Base-by-base conservation (phyloP, 1,140 invertebrate species). In the Saccostrea cuccullata region DNA sequence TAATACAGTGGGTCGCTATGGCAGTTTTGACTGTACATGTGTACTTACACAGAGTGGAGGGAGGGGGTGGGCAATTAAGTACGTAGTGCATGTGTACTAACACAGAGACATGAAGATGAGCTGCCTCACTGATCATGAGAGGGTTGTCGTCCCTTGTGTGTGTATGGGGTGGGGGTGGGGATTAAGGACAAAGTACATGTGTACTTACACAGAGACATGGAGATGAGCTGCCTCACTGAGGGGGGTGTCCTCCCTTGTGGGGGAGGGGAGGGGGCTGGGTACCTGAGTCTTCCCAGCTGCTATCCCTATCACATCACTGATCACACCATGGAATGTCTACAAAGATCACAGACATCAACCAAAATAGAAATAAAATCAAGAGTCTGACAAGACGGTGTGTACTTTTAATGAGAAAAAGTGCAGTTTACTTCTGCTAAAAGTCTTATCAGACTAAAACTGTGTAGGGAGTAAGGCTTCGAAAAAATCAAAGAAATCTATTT, bases 271-370 rank as follows among this genome's bases (percentile, higher is more conserved):
- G 12, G 91, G 90, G 58, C 91, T 91, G 8, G 93, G 91, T 47
- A 88, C 87, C 64, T 93, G 92, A 0, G 93, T 93, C 88, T 91
- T 92, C 36, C 94, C 94, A 73, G 94, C 93, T 60, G 95, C 93
- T 73, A 95, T 93, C 83, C 93, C 92, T n/a, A 95, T 89, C 11
- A 95, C 94, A 91, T 95, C 94, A 85, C 88, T 88, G 94, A 97
- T 97, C 55, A 98, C 97, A 93, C 97, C 97, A 91, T 97, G 96
- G 90, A 94, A 94, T 91, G 93, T 91, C 94, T 94, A 89, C 20
- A 91, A 90, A 60, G 86, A 40, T 8, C 20, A 20, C 15, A 67
- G 60, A 20, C 8, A 23, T 20, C 60, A 47, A 47, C 47, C 47
- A 47, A 47, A 47, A 47, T 47, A 9, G 5, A 47, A 47, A 47